These are phyloP conservation scores for Platanista minor DNA, from an alignment of 2,113 vertebrate species.

Conservation along the genomic window DNA sequence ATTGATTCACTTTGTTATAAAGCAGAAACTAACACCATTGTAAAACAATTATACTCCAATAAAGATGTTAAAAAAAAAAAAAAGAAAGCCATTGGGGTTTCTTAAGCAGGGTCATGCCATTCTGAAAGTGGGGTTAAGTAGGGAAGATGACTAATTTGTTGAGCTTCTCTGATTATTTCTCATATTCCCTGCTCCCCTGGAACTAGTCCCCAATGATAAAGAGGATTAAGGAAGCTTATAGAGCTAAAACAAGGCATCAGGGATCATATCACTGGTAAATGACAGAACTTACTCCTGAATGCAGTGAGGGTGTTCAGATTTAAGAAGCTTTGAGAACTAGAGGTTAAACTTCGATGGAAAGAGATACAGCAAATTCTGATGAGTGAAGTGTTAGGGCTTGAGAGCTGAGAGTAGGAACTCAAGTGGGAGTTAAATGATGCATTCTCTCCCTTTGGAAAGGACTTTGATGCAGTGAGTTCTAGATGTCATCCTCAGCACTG, in stretches of 20 bases:
- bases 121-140: neutral
- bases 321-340: neutral
- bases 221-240: neutral
- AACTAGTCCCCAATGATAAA: neutral
- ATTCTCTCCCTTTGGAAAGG: neutral
- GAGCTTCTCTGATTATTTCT: neutral
- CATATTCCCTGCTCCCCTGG: neutral
- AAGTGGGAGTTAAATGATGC: neutral
- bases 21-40: no score
- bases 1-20: no score
- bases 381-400: neutral
- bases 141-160: neutral
- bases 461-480: neutral
- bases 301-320: neutral
- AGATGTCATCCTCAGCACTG: neutral
- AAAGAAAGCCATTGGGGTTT: neutral
- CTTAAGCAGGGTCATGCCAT: neutral
- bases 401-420: neutral
- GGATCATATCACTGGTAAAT: neutral
- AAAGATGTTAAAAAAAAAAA: no score
- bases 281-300: neutral
- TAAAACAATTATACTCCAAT: no score
- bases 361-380: neutral
- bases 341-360: neutral
- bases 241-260: neutral